Evolutionary conservation across 2,888 invertebrate genomes (phyloP), one percentile per base, ranked within the genome.

Genomic region (Tuta absoluta): DNA sequence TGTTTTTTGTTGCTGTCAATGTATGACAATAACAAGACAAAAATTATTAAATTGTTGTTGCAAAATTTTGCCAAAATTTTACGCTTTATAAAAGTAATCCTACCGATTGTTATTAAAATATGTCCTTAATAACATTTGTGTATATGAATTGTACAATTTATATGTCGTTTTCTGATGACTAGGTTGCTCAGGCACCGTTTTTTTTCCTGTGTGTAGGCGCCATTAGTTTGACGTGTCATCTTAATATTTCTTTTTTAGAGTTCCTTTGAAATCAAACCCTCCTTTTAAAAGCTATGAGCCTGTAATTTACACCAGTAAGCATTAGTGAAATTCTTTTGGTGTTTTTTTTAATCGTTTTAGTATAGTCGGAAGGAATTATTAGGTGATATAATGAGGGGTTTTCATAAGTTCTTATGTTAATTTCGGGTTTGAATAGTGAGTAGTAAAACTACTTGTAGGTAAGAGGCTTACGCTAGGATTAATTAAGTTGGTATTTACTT

Each of bases 201-300:
- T 8, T 8, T 10, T 33, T 33, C 33, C 10, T 33, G 33, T 33
- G 4, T 33, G 33, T 4, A 10, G 33, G 33, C 8, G 33, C 33
- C 33, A 33, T 10, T 33, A 33, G 33, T 33, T 1, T 1, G 28
- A 2, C 8, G 10, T 33, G 10, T 8, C 10, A 8, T 82, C 82
- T 81, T 81, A 84, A 83, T 80, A 80, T 78, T 81, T 80, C 77
- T 81, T 76, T 76, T 72, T 73, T 74, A 75, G 70, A 73, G 76
- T 85, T 49, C 49, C 85, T 89, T 91, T 90, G 88, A 86, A 89
- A 88, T 69, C 79, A 87, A 87, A 82, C 82, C 84, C 87, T 87
- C 79, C 79, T 85, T 87, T 74, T 75, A 76, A 79, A 75, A 78
- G 82, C 81, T 81, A 84, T 78, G 70, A 72, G 78, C 74, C 74